A percentile compares a stretch with the other conserved stretches of the same genome.
These are phyloP conservation scores for Amiota minor DNA, from an alignment of 2,888 invertebrate genomes.

Conservation along the genomic window DNA sequence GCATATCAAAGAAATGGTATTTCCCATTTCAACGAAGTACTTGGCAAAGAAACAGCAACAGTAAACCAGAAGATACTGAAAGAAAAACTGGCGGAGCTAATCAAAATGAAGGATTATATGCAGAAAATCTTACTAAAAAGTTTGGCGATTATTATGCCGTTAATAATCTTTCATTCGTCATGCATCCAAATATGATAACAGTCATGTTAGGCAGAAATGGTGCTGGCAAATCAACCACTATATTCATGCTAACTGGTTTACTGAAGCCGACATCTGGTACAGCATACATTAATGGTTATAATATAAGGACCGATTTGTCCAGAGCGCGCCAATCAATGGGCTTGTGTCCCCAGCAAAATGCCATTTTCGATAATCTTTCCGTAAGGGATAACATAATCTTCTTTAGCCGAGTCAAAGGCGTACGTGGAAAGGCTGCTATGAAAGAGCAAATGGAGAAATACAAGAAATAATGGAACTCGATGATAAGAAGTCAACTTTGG, in stretches of 20 bases:
- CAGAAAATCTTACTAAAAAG: slow-evolving; percentile 78
- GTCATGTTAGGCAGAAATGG: slow-evolving; percentile 84
- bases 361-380: slow-evolving; percentile 85
- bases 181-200: slow-evolving; percentile 90
- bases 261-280: slow-evolving; percentile 79
- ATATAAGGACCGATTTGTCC: slow-evolving; percentile 77
- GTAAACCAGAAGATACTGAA: not conserved
- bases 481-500: slow-evolving; percentile 77
- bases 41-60: slow-evolving; percentile 70
- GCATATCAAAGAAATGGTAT: slow-evolving; percentile 85
- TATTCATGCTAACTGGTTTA: slow-evolving; percentile 90
- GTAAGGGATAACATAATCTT: slow-evolving; percentile 87
- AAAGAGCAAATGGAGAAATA: slow-evolving; percentile 78
- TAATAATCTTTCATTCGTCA: slow-evolving; percentile 80
- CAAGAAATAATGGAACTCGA: slow-evolving; percentile 77
- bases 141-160: slow-evolving; percentile 77
- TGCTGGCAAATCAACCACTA: slow-evolving; percentile 92
- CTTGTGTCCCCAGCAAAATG: slow-evolving; percentile 87
- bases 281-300: slow-evolving; percentile 80
- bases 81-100: slow-evolving; percentile 26
- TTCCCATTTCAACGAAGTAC: slow-evolving; percentile 79
- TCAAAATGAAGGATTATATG: slow-evolving; percentile 70
- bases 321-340: slow-evolving; percentile 81
- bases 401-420: slow-evolving; percentile 82
- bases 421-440: slow-evolving; percentile 73